A percentile compares a stretch with the other conserved stretches of the same genome.
phyloP scores from a whole-genome alignment of 2,797 vertebrate species.

The Lerista edwardsae region DNA sequence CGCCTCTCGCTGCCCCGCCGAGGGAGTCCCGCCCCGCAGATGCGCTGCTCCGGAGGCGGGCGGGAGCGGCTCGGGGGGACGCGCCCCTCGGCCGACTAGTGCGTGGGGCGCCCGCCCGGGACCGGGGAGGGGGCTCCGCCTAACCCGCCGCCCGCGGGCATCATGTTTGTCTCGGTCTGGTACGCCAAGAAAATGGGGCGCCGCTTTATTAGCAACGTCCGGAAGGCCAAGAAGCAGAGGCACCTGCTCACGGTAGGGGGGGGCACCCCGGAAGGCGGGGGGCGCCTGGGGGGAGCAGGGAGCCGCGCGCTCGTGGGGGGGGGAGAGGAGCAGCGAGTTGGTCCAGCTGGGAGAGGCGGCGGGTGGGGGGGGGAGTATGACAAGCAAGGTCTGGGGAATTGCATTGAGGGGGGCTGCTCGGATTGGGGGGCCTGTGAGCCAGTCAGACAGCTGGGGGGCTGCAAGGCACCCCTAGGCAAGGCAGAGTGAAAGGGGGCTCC shows the following conservation, averaged over 20 bases:
- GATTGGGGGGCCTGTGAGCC: not conserved
- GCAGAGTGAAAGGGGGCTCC: not conserved
- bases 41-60: too few relatives aligned
- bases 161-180: constrained; percentile 86
- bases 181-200: constrained; percentile 84
- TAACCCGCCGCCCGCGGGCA: too few relatives aligned
- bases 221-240: constrained; percentile 78
- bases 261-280: constrained; percentile 25
- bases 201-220: constrained; percentile 80
- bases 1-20: too few relatives aligned
- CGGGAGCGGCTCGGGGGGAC: too few relatives aligned
- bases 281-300: not conserved
- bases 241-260: constrained; percentile 75
- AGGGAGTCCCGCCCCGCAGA: too few relatives aligned
- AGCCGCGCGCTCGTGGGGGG: too few relatives aligned
- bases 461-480: not conserved
- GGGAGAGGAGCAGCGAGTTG: not conserved
- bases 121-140: too few relatives aligned
- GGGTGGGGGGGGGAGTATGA: not conserved
- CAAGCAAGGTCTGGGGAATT: not conserved
- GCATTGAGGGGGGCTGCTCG: not conserved
- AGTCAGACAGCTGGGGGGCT: not conserved
- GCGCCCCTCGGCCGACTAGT: too few relatives aligned
- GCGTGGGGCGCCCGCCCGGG: too few relatives aligned
- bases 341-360: not conserved